These are phyloP conservation scores for Lagenorhynchus albirostris DNA, from an alignment of 2,113 vertebrate species.

Conservation along the genomic window DNA sequence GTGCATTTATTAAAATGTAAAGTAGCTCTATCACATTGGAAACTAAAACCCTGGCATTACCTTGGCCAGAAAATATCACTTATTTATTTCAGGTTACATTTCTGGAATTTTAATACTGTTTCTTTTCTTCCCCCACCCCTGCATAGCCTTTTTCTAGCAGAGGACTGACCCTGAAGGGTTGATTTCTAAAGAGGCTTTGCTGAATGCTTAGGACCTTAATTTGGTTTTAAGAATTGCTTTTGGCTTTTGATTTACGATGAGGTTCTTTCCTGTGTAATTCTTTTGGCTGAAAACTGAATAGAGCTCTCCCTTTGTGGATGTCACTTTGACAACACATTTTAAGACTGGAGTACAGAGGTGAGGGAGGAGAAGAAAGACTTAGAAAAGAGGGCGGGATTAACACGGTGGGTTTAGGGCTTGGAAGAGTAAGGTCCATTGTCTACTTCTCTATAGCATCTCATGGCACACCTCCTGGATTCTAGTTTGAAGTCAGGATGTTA, in stretches of 20 bases:
- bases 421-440: background rate
- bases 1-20: slow-evolving; percentile 85
- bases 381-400: background rate
- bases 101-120: slow-evolving; percentile 77
- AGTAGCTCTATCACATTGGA: slow-evolving; percentile 72
- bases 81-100: slow-evolving; percentile 83
- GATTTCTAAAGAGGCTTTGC: slow-evolving; percentile 49
- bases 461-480: background rate
- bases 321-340: slow-evolving; percentile 7
- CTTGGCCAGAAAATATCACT: slow-evolving; percentile 74
- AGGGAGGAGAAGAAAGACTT: background rate
- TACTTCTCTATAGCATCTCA: background rate
- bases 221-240: slow-evolving; percentile 73
- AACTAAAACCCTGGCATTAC: slow-evolving; percentile 72
- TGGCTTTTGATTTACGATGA: slow-evolving; percentile 61
- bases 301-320: slow-evolving; percentile 34
- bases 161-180: slow-evolving; percentile 41
- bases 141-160: slow-evolving; percentile 29
- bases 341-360: background rate
- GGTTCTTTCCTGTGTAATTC: slow-evolving; percentile 44
- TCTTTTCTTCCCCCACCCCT: background rate
- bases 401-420: background rate
- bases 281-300: background rate
- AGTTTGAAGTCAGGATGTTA: background rate
- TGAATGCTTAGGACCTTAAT: slow-evolving; percentile 55